Evolutionary conservation across 2,797 vertebrate genomes (phyloP), one percentile per base, ranked within the genome.

Genomic region (Loriculus beryllinus): DNA sequence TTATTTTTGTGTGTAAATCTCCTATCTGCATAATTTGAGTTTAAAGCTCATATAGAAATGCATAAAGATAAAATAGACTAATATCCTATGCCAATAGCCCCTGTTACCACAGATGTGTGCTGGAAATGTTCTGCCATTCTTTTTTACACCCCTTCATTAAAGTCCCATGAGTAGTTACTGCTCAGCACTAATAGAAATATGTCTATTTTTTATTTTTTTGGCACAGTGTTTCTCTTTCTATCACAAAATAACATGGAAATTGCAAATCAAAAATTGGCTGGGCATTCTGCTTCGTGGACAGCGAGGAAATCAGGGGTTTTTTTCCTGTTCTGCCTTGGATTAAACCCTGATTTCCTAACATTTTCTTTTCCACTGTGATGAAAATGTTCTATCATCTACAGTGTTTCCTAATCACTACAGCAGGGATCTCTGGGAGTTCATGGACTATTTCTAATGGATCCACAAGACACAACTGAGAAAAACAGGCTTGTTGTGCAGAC

Each of bases 381-480:
- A 57, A 88, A 95, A 79, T 78, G 14, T 91, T 86, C 62, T 91
- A 56, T 82, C 67, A 56, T 79, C 67, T 67, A 79, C 67, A 60
- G 31, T 43, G 25, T 63, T 88, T 83, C 74, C 77, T 79, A 88
- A 90, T 91, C 80, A 84, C 69, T 86, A 72, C 82, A 88, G 85
- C 65, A 86, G 82, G 63, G 49, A 90, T 91, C 91, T 92, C 12
- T 54, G 77, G 76, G 77, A 93, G 70, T 92, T 93, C 82, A 79
- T 48, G 77, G 88, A 76, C 67, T 72, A 92, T 92, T 95, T 95
- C 80, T 93, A 91, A 92, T 82, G 85, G 74, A 86, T 84, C 67
- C 2, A 16, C 62, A 88, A 92, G 82, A 91, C 12, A 40, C 35
- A 81, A 76, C 49, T 51, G 70, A 86, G 85, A 88, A 88, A 95